Conservation (phyloP, 2,113 vertebrate genomes). For the Struthio camelus region DNA sequence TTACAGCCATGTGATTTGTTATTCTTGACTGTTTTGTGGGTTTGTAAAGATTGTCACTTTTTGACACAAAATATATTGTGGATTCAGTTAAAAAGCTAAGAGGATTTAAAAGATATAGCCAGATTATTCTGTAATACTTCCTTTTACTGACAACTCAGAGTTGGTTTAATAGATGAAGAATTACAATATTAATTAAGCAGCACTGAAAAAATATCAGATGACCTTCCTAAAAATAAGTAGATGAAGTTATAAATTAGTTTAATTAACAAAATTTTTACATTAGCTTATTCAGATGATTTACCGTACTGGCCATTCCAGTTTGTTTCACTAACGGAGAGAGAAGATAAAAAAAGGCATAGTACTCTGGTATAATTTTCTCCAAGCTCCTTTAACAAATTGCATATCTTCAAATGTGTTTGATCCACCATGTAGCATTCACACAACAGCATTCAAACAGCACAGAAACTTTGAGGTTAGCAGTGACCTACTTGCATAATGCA, state of each 20-base stretch:
- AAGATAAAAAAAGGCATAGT: not conserved
- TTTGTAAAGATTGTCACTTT: conserved; percentile 36
- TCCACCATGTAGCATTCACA: conserved; percentile 31
- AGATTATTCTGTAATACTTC: conserved; percentile 25
- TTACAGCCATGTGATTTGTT: not conserved
- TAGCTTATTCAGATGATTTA: conserved; percentile 52
- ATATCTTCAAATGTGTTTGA: conserved; percentile 49
- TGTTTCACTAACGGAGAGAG: conserved; percentile 56
- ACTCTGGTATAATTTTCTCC: conserved; percentile 7
- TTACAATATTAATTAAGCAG: conserved; percentile 55
- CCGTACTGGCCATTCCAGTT: conserved; percentile 44
- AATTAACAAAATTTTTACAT: conserved; percentile 67
- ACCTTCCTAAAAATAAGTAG: conserved; percentile 67
- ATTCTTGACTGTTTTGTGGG: conserved; percentile 9
- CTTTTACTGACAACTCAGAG: conserved; percentile 27
- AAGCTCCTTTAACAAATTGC: conserved; percentile 25
- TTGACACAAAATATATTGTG: conserved; percentile 26
- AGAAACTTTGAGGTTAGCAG: conserved; percentile 41
- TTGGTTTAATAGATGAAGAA: conserved; percentile 56
- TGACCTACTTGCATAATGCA: conserved; percentile 45
- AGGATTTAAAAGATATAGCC: conserved; percentile 61
- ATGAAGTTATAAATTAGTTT: conserved; percentile 65
- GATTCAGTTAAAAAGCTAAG: conserved; percentile 54
- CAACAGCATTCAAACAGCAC: conserved; percentile 33
- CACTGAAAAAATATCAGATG: conserved; percentile 39